A percentile compares a stretch with the other conserved stretches of the same genome.
phyloP scores from a whole-genome alignment of 2,113 vertebrate species.

The Leptocoma aspasia region DNA sequence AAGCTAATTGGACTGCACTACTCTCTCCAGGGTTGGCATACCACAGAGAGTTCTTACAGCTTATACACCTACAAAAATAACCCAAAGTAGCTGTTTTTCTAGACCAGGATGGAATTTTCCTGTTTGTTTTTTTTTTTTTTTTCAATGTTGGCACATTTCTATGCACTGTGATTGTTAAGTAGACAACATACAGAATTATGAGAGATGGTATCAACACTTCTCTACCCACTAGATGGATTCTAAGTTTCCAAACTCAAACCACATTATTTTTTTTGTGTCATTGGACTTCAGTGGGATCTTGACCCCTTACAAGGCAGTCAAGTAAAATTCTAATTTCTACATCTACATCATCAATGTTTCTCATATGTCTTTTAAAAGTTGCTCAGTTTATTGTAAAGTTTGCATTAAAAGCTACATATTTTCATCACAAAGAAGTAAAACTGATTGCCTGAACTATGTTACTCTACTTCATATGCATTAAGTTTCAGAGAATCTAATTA shows the following conservation, averaged over 20 bases:
- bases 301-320: background rate
- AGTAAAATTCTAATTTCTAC: background rate
- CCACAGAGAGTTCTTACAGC: background rate
- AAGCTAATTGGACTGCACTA: background rate
- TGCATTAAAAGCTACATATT: rapidly evolving
- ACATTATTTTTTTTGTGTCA: background rate
- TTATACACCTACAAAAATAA: background rate
- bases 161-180: background rate
- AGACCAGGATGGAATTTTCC: background rate
- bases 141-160: background rate
- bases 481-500: background rate
- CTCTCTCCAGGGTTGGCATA: background rate
- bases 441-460: background rate
- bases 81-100: background rate
- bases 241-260: background rate
- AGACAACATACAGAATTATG: background rate
- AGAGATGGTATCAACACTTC: background rate
- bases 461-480: background rate
- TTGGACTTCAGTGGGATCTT: background rate
- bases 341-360: background rate
- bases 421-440: background rate
- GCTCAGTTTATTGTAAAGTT: background rate
- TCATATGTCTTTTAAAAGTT: background rate
- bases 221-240: background rate
- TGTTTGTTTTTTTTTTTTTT: background rate